These are phyloP conservation scores for Fistularia commersonii DNA, from an alignment of 2,797 vertebrate genomes.

Conservation along the genomic window DNA sequence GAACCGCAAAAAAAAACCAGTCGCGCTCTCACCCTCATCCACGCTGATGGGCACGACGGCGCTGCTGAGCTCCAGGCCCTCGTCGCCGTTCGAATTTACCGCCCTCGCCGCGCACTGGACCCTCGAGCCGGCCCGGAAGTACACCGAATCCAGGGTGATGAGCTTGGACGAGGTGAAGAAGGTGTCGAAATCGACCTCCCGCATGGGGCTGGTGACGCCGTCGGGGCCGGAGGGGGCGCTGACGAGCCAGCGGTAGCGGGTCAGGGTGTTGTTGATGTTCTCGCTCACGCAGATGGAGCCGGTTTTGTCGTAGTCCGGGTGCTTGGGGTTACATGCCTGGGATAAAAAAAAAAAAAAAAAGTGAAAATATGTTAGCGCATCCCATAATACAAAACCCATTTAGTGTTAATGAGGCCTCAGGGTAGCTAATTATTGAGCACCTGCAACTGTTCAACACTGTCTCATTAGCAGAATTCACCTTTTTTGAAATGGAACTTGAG, in stretches of 20 bases:
- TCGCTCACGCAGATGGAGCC: slow-evolving; percentile 90
- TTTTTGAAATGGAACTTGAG: no score
- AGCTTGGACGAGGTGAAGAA: slow-evolving; percentile 95
- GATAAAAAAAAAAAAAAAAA: slow-evolving; percentile 6
- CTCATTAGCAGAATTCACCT: slow-evolving; percentile 20
- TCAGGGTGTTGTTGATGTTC: slow-evolving; percentile 89
- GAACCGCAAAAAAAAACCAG: no score
- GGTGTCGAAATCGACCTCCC: slow-evolving; percentile 90
- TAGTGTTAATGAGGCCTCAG: slow-evolving; percentile 3
- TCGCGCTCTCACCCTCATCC: slow-evolving; percentile 87
- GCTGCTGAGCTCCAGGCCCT: slow-evolving; percentile 90
- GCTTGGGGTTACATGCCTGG: slow-evolving; percentile 93
- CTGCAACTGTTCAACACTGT: slow-evolving; percentile 14
- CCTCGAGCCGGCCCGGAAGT: slow-evolving; percentile 91
- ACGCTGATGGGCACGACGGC: slow-evolving; percentile 78
- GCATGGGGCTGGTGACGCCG: slow-evolving; percentile 92
- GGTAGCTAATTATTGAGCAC: slow-evolving; percentile 10
- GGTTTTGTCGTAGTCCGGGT: slow-evolving; percentile 88
- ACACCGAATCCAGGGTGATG: slow-evolving; percentile 90
- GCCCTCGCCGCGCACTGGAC: slow-evolving; percentile 92
- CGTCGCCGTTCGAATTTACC: slow-evolving; percentile 84
- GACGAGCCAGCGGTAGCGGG: slow-evolving; percentile 89
- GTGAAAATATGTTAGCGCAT: not conserved
- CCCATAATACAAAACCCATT: slow-evolving; percentile 4
- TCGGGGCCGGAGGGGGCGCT: slow-evolving; percentile 86